Evolutionary conservation across 2,113 vertebrate genomes (phyloP), one percentile per base, ranked within the genome.

Genomic region (Cyanoderma ruficeps): DNA sequence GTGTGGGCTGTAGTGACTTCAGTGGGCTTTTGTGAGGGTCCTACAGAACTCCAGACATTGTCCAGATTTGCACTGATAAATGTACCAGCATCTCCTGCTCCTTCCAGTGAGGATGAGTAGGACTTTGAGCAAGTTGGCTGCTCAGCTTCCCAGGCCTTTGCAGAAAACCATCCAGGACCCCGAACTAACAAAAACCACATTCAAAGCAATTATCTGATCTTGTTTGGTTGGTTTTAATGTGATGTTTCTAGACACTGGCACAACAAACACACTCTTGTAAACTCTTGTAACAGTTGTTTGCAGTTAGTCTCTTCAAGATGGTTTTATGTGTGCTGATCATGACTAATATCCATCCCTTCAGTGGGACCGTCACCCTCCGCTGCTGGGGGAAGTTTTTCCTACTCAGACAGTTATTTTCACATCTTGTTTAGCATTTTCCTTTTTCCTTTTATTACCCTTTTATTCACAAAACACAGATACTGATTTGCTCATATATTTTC

Each of bases 241-340:
- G 65, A 57, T 69, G 65, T 89, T 97, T 95, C 59, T 49, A 46
- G 87, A 84, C 44, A n/a, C 44, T 90, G 77, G 65, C 92, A 91
- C 86, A 75, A 63, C 94, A 94, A 92, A 75, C 64, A 64, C 13
- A 1, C 35, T 63, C 79, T 86, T 85, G 72, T 97, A 94, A 95
- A 91, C 47, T 81, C 89, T 64, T 75, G 72, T 63, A 85, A 72
- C 94, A 86, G 86, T 94, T 96, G 86, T 92, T 92, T 87, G 77
- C 68, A 79, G 72, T 96, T 93, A 94, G 89, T 50, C 31, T 93
- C 52, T 87, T 71, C 92, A 79, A 14, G 77, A 60, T 21, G 64
- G 21, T 75, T 89, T 78, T 70, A 14, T 94, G 69, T 87, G 91
- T 87, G 86, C 65, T 60, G 83, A 61, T 92, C 72, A 31, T 37